These are phyloP conservation scores for Chlamydotis undulata DNA, from an alignment of 2,113 vertebrate genomes.

Conservation along the genomic window DNA sequence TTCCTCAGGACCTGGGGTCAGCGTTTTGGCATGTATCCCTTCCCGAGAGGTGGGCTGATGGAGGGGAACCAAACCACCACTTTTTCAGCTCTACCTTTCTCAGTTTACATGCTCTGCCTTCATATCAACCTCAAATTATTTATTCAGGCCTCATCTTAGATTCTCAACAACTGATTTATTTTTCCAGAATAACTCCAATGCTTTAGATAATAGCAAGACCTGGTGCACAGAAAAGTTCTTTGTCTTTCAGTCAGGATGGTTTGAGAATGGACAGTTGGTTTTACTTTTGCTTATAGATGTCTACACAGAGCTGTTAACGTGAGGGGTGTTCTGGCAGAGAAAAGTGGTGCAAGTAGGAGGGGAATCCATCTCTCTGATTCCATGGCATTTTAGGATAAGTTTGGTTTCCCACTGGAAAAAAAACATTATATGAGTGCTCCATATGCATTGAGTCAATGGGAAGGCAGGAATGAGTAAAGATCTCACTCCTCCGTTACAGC, in stretches of 20 bases:
- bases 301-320: not conserved
- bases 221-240: not conserved
- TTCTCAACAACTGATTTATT: not conserved
- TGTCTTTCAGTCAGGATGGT: not conserved
- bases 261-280: not conserved
- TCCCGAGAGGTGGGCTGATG: not conserved
- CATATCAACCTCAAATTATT: not conserved
- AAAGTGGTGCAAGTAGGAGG: not conserved
- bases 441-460: not conserved
- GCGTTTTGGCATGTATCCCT: not conserved
- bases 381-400: not conserved
- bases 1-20: not conserved
- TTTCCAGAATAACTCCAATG: not conserved
- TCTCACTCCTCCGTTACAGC: not conserved
- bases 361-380: not conserved
- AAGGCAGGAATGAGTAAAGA: not conserved
- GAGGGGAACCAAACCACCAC: not conserved
- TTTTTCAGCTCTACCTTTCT: constrained; percentile 1
- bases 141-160: constrained; percentile 9
- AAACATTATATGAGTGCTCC: not conserved
- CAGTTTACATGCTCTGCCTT: not conserved
- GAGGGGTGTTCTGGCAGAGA: not conserved
- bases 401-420: not conserved
- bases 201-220: not conserved
- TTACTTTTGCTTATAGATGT: not conserved